Evolutionary conservation across 2,888 invertebrate species (phyloP).

Genomic region (Polia nebulosa): DNA sequence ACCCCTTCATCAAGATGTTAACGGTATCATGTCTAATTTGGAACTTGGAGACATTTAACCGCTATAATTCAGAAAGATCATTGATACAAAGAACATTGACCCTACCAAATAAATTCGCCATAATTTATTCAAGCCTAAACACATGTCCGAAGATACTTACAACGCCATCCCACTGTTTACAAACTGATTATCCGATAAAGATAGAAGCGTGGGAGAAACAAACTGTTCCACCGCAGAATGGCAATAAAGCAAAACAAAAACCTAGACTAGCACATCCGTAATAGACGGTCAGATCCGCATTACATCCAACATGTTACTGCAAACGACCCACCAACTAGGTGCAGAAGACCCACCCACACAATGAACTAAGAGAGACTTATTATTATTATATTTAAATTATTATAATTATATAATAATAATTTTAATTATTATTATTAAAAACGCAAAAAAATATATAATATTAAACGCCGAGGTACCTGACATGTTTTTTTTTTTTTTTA

Average conservation of each 20-base stretch:
- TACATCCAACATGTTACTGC: constrained; percentile 35
- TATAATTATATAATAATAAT: too few species aligned
- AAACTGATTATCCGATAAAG: constrained; percentile 57
- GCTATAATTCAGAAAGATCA: neutral
- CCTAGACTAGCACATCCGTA: constrained; percentile 47
- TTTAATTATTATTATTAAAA: too few species aligned
- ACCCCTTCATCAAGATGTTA: constrained; percentile 40
- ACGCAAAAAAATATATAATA: too few species aligned
- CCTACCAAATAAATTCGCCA: constrained; percentile 14
- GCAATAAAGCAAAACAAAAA: constrained; percentile 60
- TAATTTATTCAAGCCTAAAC: constrained; percentile 17
- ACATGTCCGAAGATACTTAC: constrained; percentile 37
- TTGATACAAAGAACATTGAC: constrained; percentile 1
- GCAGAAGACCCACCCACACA: constrained; percentile 23
- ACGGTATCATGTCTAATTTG: constrained; percentile 34
- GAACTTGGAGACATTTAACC: constrained; percentile 32
- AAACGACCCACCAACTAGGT: too few species aligned
- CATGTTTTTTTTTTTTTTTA: too few species aligned
- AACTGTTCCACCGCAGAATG: constrained; percentile 47
- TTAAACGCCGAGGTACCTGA: too few species aligned
- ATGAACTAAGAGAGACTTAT: neutral
- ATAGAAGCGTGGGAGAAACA: constrained; percentile 47
- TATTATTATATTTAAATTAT: too few species aligned
- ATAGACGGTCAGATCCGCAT: constrained; percentile 52
- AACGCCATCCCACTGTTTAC: constrained; percentile 39